These are phyloP conservation scores for Cyphomyrus discorhynchus DNA, from an alignment of 2,113 vertebrate genomes.

Conservation along the genomic window DNA sequence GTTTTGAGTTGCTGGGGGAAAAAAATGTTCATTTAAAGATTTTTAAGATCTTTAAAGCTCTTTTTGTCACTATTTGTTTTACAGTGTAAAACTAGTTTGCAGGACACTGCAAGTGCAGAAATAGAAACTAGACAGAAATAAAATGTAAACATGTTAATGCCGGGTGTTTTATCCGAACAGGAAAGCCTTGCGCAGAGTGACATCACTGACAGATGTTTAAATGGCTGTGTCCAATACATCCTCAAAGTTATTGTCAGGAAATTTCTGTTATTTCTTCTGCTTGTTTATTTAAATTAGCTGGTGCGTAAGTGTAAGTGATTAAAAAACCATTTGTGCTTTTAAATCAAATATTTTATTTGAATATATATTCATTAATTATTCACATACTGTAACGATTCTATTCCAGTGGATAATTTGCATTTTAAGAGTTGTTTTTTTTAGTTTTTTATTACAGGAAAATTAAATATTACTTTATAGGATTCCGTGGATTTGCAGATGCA, in stretches of 20 bases:
- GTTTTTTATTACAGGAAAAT: not conserved
- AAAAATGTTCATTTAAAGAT: not conserved
- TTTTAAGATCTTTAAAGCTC: not conserved
- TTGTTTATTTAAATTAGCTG: not conserved
- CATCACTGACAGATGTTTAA: not conserved
- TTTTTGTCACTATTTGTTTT: not conserved
- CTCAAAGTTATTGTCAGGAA: not conserved
- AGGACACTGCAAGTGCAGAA: not conserved
- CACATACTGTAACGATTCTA: not conserved
- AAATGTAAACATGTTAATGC: not conserved
- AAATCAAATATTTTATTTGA: conserved; percentile 29
- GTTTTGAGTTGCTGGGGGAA: not conserved
- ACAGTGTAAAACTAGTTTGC: not conserved
- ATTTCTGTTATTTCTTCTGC: not conserved
- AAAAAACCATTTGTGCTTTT: conserved; percentile 38
- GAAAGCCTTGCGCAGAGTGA: no score
- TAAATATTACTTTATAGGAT: not conserved
- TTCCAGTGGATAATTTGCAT: not conserved
- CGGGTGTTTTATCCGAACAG: not conserved
- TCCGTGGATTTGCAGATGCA: not conserved
- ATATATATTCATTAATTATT: conserved; percentile 33
- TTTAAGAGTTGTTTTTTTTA: not conserved
- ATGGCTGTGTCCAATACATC: not conserved
- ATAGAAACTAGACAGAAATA: not conserved
- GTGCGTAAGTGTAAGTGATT: conserved; percentile 4